A percentile compares a stretch with the other conserved stretches of the same genome.
These are phyloP conservation scores for Heteractis magnifica DNA, from an alignment of 92 coral and sea anemone genomes.

Conservation along the genomic window DNA sequence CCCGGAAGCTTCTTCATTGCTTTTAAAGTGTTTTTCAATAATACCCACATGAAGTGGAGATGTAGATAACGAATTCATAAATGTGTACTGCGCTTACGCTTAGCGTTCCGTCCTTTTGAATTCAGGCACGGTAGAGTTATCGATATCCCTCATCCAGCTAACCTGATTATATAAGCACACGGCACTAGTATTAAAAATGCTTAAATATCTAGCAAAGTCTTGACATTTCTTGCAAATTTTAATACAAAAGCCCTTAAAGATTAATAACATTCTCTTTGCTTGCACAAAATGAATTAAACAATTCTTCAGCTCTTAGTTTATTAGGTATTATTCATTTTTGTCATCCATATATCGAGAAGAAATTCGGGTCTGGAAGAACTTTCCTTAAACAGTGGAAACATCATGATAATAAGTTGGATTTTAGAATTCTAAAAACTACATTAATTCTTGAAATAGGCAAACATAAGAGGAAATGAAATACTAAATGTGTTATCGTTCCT, in stretches of 20 bases:
- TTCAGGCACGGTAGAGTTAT: not conserved
- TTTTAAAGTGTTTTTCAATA: not conserved
- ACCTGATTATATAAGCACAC: not conserved
- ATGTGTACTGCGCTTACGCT: not conserved
- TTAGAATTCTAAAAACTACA: not conserved
- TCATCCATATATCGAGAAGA: not conserved
- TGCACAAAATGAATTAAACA: not conserved
- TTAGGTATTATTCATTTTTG: not conserved
- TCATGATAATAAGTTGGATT: not conserved
- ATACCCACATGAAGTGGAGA: not conserved
- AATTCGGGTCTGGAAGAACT: not conserved
- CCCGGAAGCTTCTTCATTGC: not conserved
- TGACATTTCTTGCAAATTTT: not conserved
- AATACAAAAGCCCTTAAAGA: not conserved
- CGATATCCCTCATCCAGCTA: too few species aligned
- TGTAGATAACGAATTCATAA: not conserved
- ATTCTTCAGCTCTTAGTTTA: not conserved
- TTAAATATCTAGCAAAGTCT: not conserved
- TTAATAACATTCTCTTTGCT: not conserved
- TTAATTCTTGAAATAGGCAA: not conserved
- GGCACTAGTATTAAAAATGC: not conserved
- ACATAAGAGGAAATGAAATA: not conserved
- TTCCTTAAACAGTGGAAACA: not conserved
- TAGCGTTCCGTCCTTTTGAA: not conserved
- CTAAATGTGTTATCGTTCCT: too few species aligned